Percentiles rank a stretch among this genome's conserved stretches.
Conservation (phyloP, 2,113 vertebrate species). For the Tiliqua scincoides region DNA sequence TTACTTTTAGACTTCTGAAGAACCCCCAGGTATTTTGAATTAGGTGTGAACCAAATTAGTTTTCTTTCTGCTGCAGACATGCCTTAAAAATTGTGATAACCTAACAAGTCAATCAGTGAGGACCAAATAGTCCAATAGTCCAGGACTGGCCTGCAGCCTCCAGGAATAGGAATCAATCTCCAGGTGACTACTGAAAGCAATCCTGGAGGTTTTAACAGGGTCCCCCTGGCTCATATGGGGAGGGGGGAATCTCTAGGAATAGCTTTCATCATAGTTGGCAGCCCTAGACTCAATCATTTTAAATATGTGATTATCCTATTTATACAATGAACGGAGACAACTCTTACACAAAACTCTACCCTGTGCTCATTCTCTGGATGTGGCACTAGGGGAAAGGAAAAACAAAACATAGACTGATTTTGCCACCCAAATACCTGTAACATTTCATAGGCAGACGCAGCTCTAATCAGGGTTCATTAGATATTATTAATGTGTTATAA, state of each 20-base stretch:
- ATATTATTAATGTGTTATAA: constrained; percentile 33
- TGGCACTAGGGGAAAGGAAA: neutral
- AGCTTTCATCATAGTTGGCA: too few relatives aligned
- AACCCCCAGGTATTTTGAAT: too few relatives aligned
- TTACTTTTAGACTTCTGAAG: too few relatives aligned
- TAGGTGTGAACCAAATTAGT: neutral
- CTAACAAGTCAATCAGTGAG: neutral
- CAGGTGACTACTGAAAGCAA: too few relatives aligned
- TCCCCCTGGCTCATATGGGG: too few relatives aligned
- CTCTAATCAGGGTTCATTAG: neutral
- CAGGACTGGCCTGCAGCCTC: too few relatives aligned
- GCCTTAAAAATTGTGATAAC: neutral
- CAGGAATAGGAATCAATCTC: too few relatives aligned
- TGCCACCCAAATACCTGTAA: constrained; percentile 2
- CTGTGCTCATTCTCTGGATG: neutral
- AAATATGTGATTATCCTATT: neutral
- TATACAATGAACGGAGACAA: neutral
- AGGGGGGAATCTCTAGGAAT: too few relatives aligned
- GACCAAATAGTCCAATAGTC: too few relatives aligned
- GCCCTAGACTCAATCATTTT: neutral
- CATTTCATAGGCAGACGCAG: neutral
- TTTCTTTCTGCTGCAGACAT: neutral
- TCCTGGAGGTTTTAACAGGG: too few relatives aligned
- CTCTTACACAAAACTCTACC: neutral
- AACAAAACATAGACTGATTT: neutral